A percentile compares a stretch with the other conserved stretches of the same genome.
These are phyloP conservation scores for Liasis olivaceus DNA, from an alignment of 2,797 vertebrate species.

Conservation along the genomic window DNA sequence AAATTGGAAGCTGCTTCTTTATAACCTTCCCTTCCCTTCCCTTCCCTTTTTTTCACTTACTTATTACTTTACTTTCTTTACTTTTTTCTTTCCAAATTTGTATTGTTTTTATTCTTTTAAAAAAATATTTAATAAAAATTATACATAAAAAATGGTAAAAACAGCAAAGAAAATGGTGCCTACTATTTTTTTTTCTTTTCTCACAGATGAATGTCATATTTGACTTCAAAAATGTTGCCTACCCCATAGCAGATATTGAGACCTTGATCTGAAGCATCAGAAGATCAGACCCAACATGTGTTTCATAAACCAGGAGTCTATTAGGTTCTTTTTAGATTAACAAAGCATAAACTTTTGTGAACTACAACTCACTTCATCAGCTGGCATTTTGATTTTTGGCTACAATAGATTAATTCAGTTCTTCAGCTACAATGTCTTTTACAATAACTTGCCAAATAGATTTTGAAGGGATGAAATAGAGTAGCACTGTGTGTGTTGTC, in stretches of 20 bases:
- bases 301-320: background rate
- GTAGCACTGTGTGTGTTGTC: background rate
- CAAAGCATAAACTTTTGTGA: background rate
- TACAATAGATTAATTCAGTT: background rate
- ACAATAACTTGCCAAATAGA: background rate
- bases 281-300: background rate
- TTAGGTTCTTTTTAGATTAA: background rate
- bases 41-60: no score
- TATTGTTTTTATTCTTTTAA: no score
- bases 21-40: no score
- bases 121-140: no score
- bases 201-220: background rate
- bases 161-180: background rate
- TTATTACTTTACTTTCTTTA: no score
- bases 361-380: background rate
- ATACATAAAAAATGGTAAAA: no score
- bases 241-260: background rate
- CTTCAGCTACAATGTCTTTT: background rate
- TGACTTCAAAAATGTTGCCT: background rate
- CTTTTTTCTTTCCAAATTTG: no score
- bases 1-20: no score
- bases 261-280: background rate
- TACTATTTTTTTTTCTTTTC: background rate
- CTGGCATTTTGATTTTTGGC: background rate
- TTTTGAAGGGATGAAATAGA: background rate